Evolutionary conservation across 1,140 invertebrate species (phyloP), one percentile per base, ranked within the genome.

Genomic region (Cecropterus lyciades): DNA sequence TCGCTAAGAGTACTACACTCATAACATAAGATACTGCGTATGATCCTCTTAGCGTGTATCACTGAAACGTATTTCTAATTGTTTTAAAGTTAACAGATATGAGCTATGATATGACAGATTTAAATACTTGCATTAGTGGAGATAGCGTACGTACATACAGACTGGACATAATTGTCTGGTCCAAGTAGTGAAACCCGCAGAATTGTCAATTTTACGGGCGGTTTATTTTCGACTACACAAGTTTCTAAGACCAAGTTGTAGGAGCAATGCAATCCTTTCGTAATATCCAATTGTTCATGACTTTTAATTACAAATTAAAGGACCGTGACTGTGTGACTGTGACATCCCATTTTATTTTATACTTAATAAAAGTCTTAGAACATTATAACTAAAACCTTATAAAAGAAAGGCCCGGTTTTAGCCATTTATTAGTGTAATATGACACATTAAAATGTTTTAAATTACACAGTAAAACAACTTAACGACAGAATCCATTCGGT

Each of bases 161-260:
- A 3, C 7, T 30, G 27, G 27, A 30, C 27, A 4, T 2, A 20
- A 8, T 30, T 30, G 27, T 40, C n/a, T 1, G 10, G 37, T 7
- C 20, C 20, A 20, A 78, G 72, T 77, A 70, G 73, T 72, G 73
- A 77, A 81, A 67, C 70, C 85, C 91, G 92, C 88, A 92, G 93
- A 93, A 93, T 93, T 94, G 93, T 91, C 93, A 94, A 94, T 94
- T 94, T 93, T 93, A 93, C 93, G 93, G 90, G 87, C 90, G 91
- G 93, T 93, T 94, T 93, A 92, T 88, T 93, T 85, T 91, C 88
- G 91, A 89, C 89, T 84, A 90, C 85, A 84, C 81, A 89, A 85
- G 80, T 85, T 90, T 80, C 83, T 88, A 79, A 77, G 84, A 79
- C 82, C 79, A 76, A 69, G 60, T 64, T 75, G 37, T 13, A n/a